Evolutionary conservation across 1,140 invertebrate genomes (phyloP).

Genomic region (Orussus abietinus): DNA sequence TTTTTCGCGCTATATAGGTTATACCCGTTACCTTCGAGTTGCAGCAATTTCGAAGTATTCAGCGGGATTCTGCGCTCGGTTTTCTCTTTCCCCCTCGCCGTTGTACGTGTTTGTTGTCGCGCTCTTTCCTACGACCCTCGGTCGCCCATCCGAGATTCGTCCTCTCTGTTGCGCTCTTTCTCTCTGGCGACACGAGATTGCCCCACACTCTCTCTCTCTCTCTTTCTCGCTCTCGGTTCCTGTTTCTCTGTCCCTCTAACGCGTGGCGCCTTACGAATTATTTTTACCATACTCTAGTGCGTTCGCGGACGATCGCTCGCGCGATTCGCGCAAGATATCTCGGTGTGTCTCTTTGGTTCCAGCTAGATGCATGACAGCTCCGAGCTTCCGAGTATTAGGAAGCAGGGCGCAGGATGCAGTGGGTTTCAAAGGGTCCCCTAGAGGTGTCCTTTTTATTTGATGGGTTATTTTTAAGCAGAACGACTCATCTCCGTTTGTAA

Average conservation of each 20-base stretch:
- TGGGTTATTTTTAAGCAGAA: conserved; percentile 39
- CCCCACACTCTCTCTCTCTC: not conserved
- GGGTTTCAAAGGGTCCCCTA: not conserved
- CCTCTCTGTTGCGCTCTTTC: conserved; percentile 8
- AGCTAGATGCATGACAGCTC: too few species aligned
- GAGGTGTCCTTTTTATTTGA: conserved; percentile 15
- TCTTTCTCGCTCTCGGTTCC: too few species aligned
- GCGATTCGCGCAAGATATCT: not conserved
- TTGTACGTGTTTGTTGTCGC: not conserved
- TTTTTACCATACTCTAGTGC: conserved; percentile 22
- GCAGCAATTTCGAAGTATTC: not conserved
- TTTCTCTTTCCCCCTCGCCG: conserved; percentile 4
- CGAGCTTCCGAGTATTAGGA: too few species aligned
- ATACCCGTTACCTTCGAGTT: conserved; percentile 4
- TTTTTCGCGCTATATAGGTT: too few species aligned
- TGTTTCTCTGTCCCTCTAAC: conserved; percentile 9
- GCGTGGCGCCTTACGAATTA: conserved; percentile 21
- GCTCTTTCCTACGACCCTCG: not conserved
- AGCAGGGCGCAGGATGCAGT: too few species aligned
- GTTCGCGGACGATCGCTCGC: conserved; percentile 6
- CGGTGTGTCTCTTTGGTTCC: conserved; percentile 6
- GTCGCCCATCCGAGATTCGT: conserved; percentile 7
- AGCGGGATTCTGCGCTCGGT: too few species aligned
- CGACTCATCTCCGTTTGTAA: too few species aligned
- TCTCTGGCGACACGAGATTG: too few species aligned